Conservation (phyloP, 2,888 invertebrate species). For the Crepidodera aurea region DNA sequence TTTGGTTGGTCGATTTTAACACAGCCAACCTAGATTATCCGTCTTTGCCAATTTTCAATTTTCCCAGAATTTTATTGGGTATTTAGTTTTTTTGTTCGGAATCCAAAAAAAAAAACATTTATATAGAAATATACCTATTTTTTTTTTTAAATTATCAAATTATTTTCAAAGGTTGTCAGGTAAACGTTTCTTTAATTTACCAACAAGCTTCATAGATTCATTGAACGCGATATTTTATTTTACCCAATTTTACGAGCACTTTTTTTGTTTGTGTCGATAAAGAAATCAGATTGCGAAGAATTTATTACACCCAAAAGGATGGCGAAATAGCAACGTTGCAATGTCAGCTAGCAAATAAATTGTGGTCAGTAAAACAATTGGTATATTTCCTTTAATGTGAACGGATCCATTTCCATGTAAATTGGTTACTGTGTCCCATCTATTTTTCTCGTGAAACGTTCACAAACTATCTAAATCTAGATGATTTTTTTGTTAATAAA, state of each 20-base stretch:
- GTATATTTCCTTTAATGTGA: constrained; percentile 27
- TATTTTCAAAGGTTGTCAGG: no score
- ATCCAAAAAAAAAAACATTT: no score
- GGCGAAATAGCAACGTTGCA: constrained; percentile 4
- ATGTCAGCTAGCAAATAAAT: constrained; percentile 19
- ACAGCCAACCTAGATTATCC: no score
- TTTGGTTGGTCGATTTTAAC: no score
- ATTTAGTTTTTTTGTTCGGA: no score
- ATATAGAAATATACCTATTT: no score
- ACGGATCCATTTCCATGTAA: constrained; percentile 34
- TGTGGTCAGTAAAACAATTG: constrained; percentile 26
- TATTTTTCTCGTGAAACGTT: constrained; percentile 12
- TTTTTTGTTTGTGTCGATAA: constrained; percentile 11
- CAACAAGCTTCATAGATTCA: no score
- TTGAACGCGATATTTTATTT: no score
- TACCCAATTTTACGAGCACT: constrained; percentile 3
- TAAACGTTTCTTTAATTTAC: no score
- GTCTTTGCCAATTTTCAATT: no score
- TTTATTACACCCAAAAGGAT: constrained; percentile 10
- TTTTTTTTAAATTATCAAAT: no score
- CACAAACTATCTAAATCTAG: neutral
- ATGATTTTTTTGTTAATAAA: neutral
- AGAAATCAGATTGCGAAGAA: constrained; percentile 7
- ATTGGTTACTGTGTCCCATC: constrained; percentile 25
- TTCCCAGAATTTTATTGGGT: no score